These are phyloP conservation scores for Penaeus indicus DNA, from an alignment of 1,140 invertebrate species.

Conservation along the genomic window DNA sequence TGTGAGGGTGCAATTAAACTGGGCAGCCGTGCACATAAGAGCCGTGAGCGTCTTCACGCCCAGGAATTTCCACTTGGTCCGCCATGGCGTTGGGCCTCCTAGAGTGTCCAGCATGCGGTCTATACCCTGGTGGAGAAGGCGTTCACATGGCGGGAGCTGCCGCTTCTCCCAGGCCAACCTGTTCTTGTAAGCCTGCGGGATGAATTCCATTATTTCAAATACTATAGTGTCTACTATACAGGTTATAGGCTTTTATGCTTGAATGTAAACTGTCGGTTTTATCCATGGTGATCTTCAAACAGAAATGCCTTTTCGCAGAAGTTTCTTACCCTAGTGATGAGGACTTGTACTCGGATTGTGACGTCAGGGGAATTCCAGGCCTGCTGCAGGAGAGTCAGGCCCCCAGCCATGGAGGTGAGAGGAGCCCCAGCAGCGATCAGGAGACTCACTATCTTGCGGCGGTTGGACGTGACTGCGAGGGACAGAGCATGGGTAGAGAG, in stretches of 20 bases:
- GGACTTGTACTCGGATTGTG: not conserved
- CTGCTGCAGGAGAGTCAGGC: conserved; percentile 27
- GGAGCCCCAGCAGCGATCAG: conserved; percentile 38
- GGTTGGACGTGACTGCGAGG: conserved; percentile 36
- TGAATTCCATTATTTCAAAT: too few relatives aligned
- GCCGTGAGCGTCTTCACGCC: conserved; percentile 2
- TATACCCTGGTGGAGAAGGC: not conserved
- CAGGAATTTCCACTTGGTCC: not conserved
- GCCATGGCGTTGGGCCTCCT: not conserved
- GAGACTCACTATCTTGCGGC: conserved; percentile 14
- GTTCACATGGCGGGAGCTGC: too few relatives aligned
- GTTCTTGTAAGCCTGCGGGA: too few relatives aligned
- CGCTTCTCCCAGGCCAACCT: too few relatives aligned
- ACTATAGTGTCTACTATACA: too few relatives aligned
- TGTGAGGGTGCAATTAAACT: conserved; percentile 29
- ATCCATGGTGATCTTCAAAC: too few relatives aligned
- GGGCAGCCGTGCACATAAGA: conserved; percentile 29
- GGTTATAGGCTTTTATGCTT: too few relatives aligned
- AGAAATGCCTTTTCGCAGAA: too few relatives aligned
- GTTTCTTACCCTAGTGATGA: conserved; percentile 30
- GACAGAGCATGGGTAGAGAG: not conserved
- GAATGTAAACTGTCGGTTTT: too few relatives aligned
- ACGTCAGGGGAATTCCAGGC: conserved; percentile 35
- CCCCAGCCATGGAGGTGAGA: conserved; percentile 3
- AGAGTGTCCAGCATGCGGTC: not conserved